Conservation (phyloP, 2,797 vertebrate genomes). For the Thripadectes ignobilis region DNA sequence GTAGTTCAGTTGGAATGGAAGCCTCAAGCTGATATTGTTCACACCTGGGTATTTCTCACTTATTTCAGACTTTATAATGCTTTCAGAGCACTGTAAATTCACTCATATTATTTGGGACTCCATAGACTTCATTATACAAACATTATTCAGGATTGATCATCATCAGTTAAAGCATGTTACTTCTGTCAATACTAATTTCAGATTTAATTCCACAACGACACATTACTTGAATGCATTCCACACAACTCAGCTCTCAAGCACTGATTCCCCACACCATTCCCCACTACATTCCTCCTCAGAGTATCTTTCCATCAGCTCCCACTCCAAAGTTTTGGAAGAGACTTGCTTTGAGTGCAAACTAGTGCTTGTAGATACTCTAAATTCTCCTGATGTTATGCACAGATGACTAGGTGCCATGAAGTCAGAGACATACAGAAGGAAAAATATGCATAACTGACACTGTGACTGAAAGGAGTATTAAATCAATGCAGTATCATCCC, state of each 20-base stretch:
- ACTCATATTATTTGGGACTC: not conserved
- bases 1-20: not conserved
- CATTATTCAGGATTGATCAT: not conserved
- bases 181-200: not conserved
- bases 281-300: not conserved
- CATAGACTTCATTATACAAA: not conserved
- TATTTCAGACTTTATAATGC: not conserved
- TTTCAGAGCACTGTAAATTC: not conserved
- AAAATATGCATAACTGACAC: not conserved
- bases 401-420: not conserved
- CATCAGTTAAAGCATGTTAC: not conserved
- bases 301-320: not conserved
- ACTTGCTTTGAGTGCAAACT: not conserved
- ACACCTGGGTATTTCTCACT: not conserved
- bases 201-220: not conserved
- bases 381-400: not conserved
- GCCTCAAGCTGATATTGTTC: not conserved
- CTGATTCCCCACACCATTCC: not conserved
- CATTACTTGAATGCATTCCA: not conserved
- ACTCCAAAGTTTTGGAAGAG: not conserved
- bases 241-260: not conserved
- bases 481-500: not conserved
- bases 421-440: not conserved
- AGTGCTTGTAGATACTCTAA: not conserved
- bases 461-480: not conserved